Percentiles rank a stretch among this genome's conserved stretches.
Evolutionary conservation across 2,888 invertebrate genomes (phyloP).

Genomic region (Deroplatys truncata): DNA sequence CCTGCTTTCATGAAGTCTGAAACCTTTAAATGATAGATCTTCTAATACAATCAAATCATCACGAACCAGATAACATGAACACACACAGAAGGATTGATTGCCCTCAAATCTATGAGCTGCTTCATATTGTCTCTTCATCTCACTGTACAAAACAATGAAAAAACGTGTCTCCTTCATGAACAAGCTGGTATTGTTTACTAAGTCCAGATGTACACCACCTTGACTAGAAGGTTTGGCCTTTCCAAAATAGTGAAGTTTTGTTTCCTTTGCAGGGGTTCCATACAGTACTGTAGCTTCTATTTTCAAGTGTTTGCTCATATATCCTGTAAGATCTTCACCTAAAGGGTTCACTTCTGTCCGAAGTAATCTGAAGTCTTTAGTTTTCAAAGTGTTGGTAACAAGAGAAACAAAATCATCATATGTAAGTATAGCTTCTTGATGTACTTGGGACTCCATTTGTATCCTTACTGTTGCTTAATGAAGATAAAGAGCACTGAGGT

Average conservation of each 20-base stretch:
- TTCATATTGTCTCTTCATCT: neutral
- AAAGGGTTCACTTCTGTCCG: neutral
- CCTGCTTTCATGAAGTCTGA: neutral
- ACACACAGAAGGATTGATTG: neutral
- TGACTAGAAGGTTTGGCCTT: neutral
- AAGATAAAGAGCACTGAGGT: neutral
- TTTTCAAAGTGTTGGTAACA: neutral
- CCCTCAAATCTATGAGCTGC: neutral
- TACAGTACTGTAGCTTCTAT: neutral
- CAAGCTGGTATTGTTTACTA: neutral
- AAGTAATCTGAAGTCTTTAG: neutral
- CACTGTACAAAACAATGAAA: neutral
- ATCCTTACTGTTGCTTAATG: neutral
- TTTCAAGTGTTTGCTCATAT: neutral
- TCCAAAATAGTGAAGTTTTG: neutral
- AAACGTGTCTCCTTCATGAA: neutral
- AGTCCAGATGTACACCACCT: neutral
- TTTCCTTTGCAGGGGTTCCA: neutral
- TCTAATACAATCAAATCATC: neutral
- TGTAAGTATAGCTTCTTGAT: neutral
- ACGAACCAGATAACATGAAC: neutral
- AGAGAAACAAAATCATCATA: neutral
- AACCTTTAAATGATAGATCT: neutral
- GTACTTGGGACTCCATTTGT: neutral
- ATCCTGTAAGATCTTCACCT: neutral